Evolutionary conservation across 2,888 invertebrate species (phyloP), one percentile per base, ranked within the genome.

Genomic region (Lasioglossum villosulum): DNA sequence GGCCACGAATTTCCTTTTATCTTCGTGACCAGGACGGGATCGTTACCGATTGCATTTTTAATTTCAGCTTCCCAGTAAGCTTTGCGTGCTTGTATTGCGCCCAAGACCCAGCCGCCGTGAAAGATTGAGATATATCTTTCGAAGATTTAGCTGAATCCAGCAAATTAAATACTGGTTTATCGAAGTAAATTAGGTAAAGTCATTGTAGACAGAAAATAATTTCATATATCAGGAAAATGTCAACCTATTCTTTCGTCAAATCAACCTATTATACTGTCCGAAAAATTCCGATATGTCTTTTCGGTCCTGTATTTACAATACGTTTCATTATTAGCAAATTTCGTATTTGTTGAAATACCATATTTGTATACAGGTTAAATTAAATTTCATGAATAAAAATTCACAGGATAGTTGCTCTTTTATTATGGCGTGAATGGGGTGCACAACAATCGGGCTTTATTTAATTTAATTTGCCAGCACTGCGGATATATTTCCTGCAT

Each of bases 41-140:
- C 82, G 86, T 86, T 88, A 86, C 89, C 82, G 89, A 91, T 91
- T 90, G 89, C 89, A 89, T 91, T 90, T 92, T 91, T 91, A 91
- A 91, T 92, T 89, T 86, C 87, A 77, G 82, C 19, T 52, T n/a
- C n/a, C 56, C 27, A 42, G 12, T 59, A 68, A 83, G 74, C 82
- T 72, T 30, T 19, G n/a, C 30, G 42, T 37, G n/a, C 34, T 42
- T 70, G 12, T 19, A 4, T 34, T 16, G 10, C 30, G 23, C 34
- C 39, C 56, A 78, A 75, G 75, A 71, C 66, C 23, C 66, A 39
- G 39, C 27, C 30, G 75, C 63, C 75, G 78, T n/a, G 52, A 74
- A 75, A 78, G 84, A 83, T 77, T 71, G 45, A 71, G 75, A 78
- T 45, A 45, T 16, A 45, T 45, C 4, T 45, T 45, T 45, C 16